These are phyloP conservation scores for Scalopus aquaticus DNA, from an alignment of 2,113 vertebrate genomes.

Conservation along the genomic window DNA sequence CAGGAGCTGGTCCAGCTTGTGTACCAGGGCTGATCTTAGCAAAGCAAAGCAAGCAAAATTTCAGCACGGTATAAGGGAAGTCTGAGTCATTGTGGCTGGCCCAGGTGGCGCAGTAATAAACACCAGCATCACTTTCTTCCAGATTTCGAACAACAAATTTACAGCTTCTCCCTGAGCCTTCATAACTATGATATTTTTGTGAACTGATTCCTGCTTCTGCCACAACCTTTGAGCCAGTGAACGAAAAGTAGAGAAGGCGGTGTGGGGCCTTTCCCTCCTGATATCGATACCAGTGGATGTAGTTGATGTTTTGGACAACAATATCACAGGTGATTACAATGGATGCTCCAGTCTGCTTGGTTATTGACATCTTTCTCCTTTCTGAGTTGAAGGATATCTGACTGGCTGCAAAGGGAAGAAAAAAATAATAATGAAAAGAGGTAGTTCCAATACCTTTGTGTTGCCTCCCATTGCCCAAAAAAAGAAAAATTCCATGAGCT, in stretches of 20 bases:
- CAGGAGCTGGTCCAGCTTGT: background rate
- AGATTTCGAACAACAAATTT: background rate
- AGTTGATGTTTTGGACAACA: fast-evolving
- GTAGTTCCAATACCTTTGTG: too few relatives aligned
- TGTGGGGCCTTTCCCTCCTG: background rate
- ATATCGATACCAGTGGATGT: constrained; percentile 25
- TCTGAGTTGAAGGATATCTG: background rate
- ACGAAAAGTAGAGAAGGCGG: background rate
- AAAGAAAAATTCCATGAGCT: background rate
- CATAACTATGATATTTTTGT: background rate
- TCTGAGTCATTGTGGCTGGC: background rate
- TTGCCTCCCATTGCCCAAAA: background rate
- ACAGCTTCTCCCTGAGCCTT: fast-evolving
- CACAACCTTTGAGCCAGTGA: fast-evolving
- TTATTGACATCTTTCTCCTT: background rate
- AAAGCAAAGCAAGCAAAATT: background rate
- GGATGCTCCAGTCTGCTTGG: fast-evolving
- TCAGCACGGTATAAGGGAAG: background rate
- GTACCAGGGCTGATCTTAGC: background rate
- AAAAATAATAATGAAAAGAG: background rate
- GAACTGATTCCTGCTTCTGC: background rate
- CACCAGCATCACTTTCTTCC: background rate
- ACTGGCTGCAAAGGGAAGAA: background rate
- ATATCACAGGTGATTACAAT: background rate
- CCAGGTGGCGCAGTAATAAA: constrained; percentile 51